phyloP scores from a whole-genome alignment of 2,888 invertebrate species.

The Pollenia angustigena region DNA sequence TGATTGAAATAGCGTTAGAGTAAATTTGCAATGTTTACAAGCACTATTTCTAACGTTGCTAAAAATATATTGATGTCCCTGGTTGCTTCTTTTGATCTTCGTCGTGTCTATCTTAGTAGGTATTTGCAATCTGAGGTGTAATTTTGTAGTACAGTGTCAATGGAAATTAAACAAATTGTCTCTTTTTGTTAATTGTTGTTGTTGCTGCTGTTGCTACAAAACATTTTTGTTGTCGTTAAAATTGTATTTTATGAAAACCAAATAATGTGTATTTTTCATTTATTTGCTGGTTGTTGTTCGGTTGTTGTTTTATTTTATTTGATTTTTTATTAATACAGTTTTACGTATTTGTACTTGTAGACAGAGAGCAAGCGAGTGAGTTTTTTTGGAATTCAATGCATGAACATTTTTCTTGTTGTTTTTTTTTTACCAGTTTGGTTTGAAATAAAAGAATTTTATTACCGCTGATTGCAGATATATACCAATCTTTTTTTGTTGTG shows the following conservation, averaged over 20 bases:
- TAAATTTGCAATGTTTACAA: no score
- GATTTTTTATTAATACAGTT: constrained; percentile 45
- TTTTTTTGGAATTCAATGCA: constrained; percentile 56
- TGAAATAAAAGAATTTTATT: constrained; percentile 69
- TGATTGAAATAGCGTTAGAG: no score
- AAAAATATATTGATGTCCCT: no score
- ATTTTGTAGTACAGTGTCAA: constrained; percentile 40
- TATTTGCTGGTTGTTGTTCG: constrained; percentile 48
- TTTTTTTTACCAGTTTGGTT: constrained; percentile 48
- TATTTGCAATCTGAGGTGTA: neutral
- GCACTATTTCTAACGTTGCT: no score
- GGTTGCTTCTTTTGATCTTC: neutral
- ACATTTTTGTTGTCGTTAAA: constrained; percentile 61
- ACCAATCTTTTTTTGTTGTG: constrained; percentile 32
- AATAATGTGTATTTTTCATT: constrained; percentile 56
- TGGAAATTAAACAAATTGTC: constrained; percentile 54
- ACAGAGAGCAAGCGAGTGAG: constrained; percentile 19
- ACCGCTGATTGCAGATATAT: constrained; percentile 73
- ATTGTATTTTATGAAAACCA: constrained; percentile 61
- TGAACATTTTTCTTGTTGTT: constrained; percentile 45
- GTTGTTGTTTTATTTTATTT: constrained; percentile 58
- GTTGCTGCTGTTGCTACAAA: constrained; percentile 51
- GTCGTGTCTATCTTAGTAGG: neutral
- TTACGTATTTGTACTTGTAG: constrained; percentile 36
- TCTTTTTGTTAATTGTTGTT: constrained; percentile 16